Conservation (phyloP, 1,140 invertebrate species). For the Pararge aegeria region DNA sequence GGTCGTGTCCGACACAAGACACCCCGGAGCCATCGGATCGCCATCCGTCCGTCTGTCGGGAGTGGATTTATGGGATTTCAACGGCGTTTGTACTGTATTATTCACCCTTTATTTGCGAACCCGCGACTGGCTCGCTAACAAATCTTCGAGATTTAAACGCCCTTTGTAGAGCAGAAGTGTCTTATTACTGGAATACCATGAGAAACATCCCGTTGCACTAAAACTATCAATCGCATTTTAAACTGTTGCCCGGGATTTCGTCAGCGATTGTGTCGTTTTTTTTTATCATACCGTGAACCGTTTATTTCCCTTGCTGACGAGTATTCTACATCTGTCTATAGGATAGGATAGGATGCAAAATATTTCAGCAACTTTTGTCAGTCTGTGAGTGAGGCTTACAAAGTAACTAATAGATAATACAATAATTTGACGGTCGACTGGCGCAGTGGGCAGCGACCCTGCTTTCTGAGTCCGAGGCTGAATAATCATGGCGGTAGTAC, state of each 20-base stretch:
- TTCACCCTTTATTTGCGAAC: slow-evolving; percentile 54
- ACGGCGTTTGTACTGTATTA: slow-evolving; percentile 53
- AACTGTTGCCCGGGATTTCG: background rate
- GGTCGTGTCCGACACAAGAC: slow-evolving; percentile 6
- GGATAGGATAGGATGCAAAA: too few species aligned
- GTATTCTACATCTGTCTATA: too few species aligned
- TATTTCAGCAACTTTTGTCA: too few species aligned
- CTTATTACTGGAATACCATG: background rate
- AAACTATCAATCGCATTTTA: background rate
- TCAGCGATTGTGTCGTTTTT: too few species aligned
- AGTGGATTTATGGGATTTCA: slow-evolving; percentile 55
- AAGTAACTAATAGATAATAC: too few species aligned
- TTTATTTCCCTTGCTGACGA: too few species aligned
- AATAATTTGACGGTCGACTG: too few species aligned
- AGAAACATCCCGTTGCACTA: background rate
- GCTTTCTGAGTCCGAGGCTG: too few species aligned
- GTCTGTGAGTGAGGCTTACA: too few species aligned
- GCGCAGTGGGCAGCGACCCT: too few species aligned
- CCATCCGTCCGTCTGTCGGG: slow-evolving; percentile 48
- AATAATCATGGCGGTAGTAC: too few species aligned
- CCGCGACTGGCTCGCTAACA: slow-evolving; percentile 28
- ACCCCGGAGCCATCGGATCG: slow-evolving; percentile 32
- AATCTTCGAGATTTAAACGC: slow-evolving; percentile 35
- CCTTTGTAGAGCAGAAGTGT: background rate
- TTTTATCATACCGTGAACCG: too few species aligned